These are phyloP conservation scores for Drosophila siamana DNA, from an alignment of 2,888 invertebrate genomes.

Conservation along the genomic window DNA sequence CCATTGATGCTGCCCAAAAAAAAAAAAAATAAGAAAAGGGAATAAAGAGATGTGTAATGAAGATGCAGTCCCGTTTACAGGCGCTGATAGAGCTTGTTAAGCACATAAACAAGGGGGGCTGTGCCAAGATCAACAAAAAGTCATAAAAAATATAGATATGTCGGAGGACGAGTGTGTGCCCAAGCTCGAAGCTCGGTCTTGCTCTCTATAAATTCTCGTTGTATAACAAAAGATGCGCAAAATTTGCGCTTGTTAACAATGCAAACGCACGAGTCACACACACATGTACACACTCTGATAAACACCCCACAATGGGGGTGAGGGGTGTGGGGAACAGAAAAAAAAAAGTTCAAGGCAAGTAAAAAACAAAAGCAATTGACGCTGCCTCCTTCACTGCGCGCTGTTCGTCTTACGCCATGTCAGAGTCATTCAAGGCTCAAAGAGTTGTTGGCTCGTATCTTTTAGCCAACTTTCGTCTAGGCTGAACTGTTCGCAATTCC, in stretches of 20 bases:
- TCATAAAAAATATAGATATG: conserved; percentile 75
- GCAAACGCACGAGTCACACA: conserved; percentile 52
- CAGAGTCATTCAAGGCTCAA: conserved; percentile 59
- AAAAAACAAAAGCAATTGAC: conserved; percentile 68
- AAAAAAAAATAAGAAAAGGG: neutral
- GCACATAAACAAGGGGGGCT: conserved; percentile 55
- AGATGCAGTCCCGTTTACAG: conserved; percentile 15
- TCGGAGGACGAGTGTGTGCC: neutral
- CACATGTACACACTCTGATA: conserved; percentile 12
- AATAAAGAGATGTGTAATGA: conserved; percentile 3
- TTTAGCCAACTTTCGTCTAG: conserved; percentile 53
- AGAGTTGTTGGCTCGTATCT: conserved; percentile 57
- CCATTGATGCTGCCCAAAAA: no score
- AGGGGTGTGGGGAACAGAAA: conserved; percentile 28
- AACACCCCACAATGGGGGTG: neutral
- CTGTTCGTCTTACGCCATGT: conserved; percentile 17
- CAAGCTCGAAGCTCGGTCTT: conserved; percentile 30
- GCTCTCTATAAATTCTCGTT: conserved; percentile 64
- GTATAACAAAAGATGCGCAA: conserved; percentile 71
- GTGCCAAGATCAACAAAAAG: conserved; percentile 71
- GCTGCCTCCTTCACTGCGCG: conserved; percentile 29
- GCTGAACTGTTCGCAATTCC: conserved; percentile 13
- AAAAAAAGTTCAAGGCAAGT: conserved; percentile 69
- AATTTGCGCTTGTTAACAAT: conserved; percentile 74
- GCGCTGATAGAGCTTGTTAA: conserved; percentile 45